Percentiles rank a stretch among this genome's conserved stretches.
Evolutionary conservation across 2,113 vertebrate species (phyloP).

Genomic region (Dendropsophus ebraccatus): DNA sequence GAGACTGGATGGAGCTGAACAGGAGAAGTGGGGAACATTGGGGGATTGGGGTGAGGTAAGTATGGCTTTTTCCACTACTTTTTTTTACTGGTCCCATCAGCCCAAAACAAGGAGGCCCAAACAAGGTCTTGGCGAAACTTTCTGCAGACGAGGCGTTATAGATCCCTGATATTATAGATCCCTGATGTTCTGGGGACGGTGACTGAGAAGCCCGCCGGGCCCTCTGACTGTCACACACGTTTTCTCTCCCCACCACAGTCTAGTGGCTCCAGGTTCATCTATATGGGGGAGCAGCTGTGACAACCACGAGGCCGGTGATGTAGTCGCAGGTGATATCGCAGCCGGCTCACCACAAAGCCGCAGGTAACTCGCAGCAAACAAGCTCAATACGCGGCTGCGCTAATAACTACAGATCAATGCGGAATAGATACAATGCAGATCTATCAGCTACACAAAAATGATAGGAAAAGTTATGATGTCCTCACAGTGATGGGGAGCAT

Average conservation of each 20-base stretch:
- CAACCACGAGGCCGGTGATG: slow-evolving; percentile 30
- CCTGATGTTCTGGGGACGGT: background rate
- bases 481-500: too few relatives aligned
- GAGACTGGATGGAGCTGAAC: too few relatives aligned
- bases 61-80: too few relatives aligned
- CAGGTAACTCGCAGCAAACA: slow-evolving; percentile 33
- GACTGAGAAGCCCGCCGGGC: background rate
- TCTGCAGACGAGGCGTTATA: background rate
- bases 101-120: too few relatives aligned
- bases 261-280: slow-evolving; percentile 21
- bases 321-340: background rate
- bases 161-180: too few relatives aligned
- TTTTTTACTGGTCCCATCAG: too few relatives aligned
- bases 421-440: too few relatives aligned
- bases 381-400: background rate
- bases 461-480: too few relatives aligned
- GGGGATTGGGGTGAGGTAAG: too few relatives aligned
- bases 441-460: too few relatives aligned
- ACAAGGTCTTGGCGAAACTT: background rate
- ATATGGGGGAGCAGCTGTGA: slow-evolving; percentile 14
- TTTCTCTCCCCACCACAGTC: background rate
- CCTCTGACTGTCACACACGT: background rate
- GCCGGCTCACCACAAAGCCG: slow-evolving; percentile 22
- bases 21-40: too few relatives aligned
- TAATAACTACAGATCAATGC: background rate